Evolutionary conservation across 37 sponge, comb jelly and placozoan species (phyloP), one percentile per base, ranked within the genome.

Genomic region (Ephydatia muelleri): DNA sequence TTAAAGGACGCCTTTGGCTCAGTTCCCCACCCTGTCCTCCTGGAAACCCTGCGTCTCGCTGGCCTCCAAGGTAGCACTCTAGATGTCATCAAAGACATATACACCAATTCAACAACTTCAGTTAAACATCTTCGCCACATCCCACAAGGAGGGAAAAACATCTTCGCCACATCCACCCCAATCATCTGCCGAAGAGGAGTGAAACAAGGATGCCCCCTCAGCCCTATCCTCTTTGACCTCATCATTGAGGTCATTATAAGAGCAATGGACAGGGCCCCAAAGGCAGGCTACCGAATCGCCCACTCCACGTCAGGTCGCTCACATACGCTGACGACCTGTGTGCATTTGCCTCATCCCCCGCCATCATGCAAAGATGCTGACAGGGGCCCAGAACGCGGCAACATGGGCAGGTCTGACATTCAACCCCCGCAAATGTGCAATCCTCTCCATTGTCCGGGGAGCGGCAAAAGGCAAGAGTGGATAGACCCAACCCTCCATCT

Each of bases 1-100:
- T 70, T 88, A 28, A 73, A 49, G 65, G 65, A 86, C 72, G 87
- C 87, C 36, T 86, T 79, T 67, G 87, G 87, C 65, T 86, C 87
- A 11, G 71, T 88, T 35, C 88, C 83, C 22, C 77, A 81, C 35
- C 23, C 40, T 43, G 25, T 35, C 43, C 38, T 88, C 21, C 75
- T 27, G 33, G 38, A 38, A 21, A 82, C 40, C 77, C n/a, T 83
- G 76, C 32, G 34, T 28, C 23, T 49, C n/a, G 26, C 30, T 47
- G 84, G 84, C 36, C 66, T 83, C 26, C 28, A 49, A 23, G 76
- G 67, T 23, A 49, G 35, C 28, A 76, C 67, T 27, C 33, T 75
- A 49, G 84, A 83, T 48, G 32, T 83, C 43, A 34, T 74, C 34
- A 36, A 76, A 76, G 84, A 83, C 40, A 83, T 83, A 49, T 76